phyloP scores from a whole-genome alignment of 2,888 invertebrate species.

The Andrena bucephala region DNA sequence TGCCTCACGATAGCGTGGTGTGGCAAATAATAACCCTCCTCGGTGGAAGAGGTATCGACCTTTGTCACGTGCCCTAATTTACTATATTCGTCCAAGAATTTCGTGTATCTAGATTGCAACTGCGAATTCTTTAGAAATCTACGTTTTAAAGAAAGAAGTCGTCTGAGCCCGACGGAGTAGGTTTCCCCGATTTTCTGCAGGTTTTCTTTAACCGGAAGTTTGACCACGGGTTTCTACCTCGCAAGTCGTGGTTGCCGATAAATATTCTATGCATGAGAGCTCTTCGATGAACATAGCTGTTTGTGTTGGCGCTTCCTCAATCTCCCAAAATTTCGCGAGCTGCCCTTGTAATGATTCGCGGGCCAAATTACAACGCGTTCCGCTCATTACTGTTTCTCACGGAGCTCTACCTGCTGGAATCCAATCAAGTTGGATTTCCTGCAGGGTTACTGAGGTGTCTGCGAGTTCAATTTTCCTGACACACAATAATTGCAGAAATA shows the following conservation, averaged over 20 bases:
- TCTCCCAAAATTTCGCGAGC: slow-evolving; percentile 32
- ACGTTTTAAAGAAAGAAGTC: slow-evolving; percentile 20
- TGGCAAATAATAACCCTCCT: slow-evolving; percentile 24
- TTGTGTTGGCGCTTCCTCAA: slow-evolving; percentile 4
- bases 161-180: not conserved
- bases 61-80: slow-evolving; percentile 25
- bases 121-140: not conserved
- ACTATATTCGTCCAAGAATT: slow-evolving; percentile 7
- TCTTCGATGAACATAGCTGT: not conserved
- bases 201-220: slow-evolving; percentile 30
- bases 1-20: slow-evolving; percentile 22
- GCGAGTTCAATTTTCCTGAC: slow-evolving; percentile 17
- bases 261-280: slow-evolving; percentile 29
- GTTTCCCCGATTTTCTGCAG: slow-evolving; percentile 7
- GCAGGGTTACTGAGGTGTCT: not conserved
- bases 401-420: slow-evolving; percentile 14
- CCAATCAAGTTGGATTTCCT: slow-evolving; percentile 44
- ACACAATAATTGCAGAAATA: slow-evolving; percentile 5
- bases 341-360: not conserved
- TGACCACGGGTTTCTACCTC: slow-evolving; percentile 20
- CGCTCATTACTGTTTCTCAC: not conserved
- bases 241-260: not conserved
- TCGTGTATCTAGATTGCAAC: not conserved
- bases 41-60: not conserved
- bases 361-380: not conserved